Base-by-base conservation (phyloP, 1,140 invertebrate species). In the Thereuonema tuberculata region DNA sequence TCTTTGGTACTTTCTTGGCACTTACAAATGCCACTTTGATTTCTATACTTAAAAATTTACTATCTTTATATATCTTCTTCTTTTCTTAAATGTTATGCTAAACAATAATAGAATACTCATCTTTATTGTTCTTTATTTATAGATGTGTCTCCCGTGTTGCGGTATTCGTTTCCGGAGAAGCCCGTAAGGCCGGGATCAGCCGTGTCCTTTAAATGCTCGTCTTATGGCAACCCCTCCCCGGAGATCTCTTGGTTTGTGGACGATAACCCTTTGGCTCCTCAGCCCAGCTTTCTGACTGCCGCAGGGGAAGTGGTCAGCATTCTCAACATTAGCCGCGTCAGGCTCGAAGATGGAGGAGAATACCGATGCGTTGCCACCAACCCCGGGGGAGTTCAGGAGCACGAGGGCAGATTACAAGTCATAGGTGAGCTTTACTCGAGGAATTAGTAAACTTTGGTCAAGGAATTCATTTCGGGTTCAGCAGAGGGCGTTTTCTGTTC, bases 261-360 rank as follows among this genome's bases (percentile, higher is more conserved):
- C 48, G 61, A 60, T 20, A 47, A 46, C 20, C 56, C 62, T 3
- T 31, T 67, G 21, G 24, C 53, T n/a, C 26, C 59, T 15, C 53
- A 52, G 15, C 59, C 28, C 29, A 55, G 49, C 25, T 60, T 28
- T 17, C 5, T 23, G 3, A 59, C 53, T 9, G 25, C 53, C 29
- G 69, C 71, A 57, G 70, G 74, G 25, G 87, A 93, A 72, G 88
- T 95, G 43, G 67, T 71, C 24, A 72, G 69, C 55, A 70, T 69
- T 56, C 69, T 73, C 23, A 92, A 92, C 74, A 88, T 93, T 64
- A 87, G 83, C 62, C 81, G 84, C 63, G 85, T 89, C 48, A 80
- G 82, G 72, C 83, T 90, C 3, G 82, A 87, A 69, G 87, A 91
- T 69, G 89, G 89, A n/a, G 89, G 89, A 0, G 60, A 65, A 48